Evolutionary conservation across 2,797 vertebrate species (phyloP).

Genomic region (Spondyliosoma cantharus): DNA sequence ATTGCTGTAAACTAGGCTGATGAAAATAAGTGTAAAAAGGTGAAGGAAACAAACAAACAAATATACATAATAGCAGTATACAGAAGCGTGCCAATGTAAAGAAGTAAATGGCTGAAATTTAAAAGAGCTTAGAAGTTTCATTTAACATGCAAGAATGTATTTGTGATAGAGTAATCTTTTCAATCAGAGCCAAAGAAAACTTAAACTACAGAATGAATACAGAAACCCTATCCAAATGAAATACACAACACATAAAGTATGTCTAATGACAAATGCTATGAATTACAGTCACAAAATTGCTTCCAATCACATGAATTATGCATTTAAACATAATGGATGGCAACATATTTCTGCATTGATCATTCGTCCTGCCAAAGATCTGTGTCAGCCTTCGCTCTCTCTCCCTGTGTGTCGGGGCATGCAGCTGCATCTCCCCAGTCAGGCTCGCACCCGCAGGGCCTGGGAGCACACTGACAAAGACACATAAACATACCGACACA

Average conservation of each 20-base stretch:
- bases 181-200: not conserved
- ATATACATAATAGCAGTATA: not conserved
- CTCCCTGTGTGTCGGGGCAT: constrained; percentile 70
- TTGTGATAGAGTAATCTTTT: not conserved
- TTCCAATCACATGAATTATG: constrained; percentile 26
- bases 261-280: not conserved
- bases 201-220: not conserved
- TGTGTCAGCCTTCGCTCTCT: constrained; percentile 41
- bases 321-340: constrained; percentile 34
- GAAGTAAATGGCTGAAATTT: not conserved
- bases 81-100: not conserved
- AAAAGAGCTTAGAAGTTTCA: not conserved
- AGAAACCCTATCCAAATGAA: not conserved
- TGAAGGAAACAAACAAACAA: not conserved
- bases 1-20: not conserved
- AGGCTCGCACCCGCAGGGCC: constrained; percentile 63
- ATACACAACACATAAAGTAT: not conserved
- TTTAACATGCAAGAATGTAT: not conserved
- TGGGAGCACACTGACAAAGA: constrained; percentile 46
- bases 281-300: constrained; percentile 7
- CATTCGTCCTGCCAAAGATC: constrained; percentile 43
- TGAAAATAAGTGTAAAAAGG: too few species aligned
- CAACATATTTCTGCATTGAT: constrained; percentile 36
- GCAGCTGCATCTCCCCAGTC: constrained; percentile 56
- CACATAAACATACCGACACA: constrained; percentile 46